Conservation (phyloP, 1,140 invertebrate species). For the Pseudoatta argentina region DNA sequence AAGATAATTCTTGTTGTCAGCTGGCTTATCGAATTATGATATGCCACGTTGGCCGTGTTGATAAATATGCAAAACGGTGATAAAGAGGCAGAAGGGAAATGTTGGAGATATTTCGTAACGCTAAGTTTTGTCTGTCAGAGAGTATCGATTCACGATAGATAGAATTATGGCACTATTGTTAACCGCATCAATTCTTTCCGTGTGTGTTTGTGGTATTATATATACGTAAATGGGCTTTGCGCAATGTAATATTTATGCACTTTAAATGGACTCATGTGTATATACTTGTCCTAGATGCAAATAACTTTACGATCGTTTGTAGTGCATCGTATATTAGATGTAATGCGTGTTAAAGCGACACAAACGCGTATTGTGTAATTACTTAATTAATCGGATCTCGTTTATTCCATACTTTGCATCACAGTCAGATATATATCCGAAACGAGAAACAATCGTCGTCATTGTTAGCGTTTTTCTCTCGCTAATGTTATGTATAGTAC, state of each 20-base stretch:
- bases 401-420: background rate
- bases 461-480: background rate
- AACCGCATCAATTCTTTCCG: conserved; percentile 47
- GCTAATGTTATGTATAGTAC: background rate
- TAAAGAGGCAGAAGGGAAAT: background rate
- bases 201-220: conserved; percentile 12
- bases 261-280: background rate
- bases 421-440: background rate
- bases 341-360: conserved; percentile 16
- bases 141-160: background rate
- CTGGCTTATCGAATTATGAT: conserved; percentile 27
- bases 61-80: background rate
- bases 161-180: background rate
- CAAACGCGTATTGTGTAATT: conserved; percentile 21
- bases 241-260: conserved; percentile 51
- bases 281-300: conserved; percentile 32
- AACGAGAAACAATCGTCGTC: background rate
- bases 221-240: conserved; percentile 38
- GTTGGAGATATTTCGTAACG: background rate
- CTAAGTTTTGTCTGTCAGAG: background rate
- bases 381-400: background rate
- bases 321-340: background rate
- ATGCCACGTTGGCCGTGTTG: background rate
- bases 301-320: background rate
- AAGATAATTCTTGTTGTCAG: conserved; percentile 4